Base-by-base conservation (phyloP, 1,140 invertebrate genomes). In the Pseudomyrmex sp. region DNA sequence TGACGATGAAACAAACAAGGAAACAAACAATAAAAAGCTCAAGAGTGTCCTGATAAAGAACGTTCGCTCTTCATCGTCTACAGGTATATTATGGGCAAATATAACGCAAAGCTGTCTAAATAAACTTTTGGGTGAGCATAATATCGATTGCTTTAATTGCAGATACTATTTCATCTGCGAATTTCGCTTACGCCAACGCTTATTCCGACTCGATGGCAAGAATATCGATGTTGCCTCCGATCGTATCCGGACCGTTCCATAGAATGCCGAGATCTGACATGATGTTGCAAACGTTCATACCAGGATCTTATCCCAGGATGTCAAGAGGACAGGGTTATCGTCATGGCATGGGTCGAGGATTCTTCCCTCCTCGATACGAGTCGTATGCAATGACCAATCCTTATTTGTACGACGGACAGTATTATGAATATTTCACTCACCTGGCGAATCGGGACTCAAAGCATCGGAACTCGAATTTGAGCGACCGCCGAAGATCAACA, bases 361-460 rank as follows among this genome's bases (percentile, higher is more conserved):
- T 84, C 35, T 23, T 72, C 18, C 88, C 90, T 46, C 88, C 85
- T 90, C 50, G 85, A 87, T 2, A 84, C 85, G 15, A 86, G 89
- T 44, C 62, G 13, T 83, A 88, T 13, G 44, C 82, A 3, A 58
- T 91, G 8, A 89, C 90, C 20, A 92, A 92, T 85, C 91, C 92
- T 2, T 92, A 91, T 61, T 75, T 93, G n/a, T 92, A 93, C 77
- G 93, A 95, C 76, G 91, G 94, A 58, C 92, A 94, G 72, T 94
- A 94, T 73, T 93, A 94, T 76, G 93, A 93, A 70, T 94, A 94
- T 46, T 94, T 94, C 63, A 93, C 93, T 1, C 93, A 91, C 85
- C 84, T 93, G 9, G 91, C 92, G 8, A 66, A 80, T 13, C 76
- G 66, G 9, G 76, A 79, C 89, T 70, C 66, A 2, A 18, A 79